These are phyloP conservation scores for Illadopsis cleaveri DNA, from an alignment of 2,113 vertebrate genomes.

Conservation along the genomic window DNA sequence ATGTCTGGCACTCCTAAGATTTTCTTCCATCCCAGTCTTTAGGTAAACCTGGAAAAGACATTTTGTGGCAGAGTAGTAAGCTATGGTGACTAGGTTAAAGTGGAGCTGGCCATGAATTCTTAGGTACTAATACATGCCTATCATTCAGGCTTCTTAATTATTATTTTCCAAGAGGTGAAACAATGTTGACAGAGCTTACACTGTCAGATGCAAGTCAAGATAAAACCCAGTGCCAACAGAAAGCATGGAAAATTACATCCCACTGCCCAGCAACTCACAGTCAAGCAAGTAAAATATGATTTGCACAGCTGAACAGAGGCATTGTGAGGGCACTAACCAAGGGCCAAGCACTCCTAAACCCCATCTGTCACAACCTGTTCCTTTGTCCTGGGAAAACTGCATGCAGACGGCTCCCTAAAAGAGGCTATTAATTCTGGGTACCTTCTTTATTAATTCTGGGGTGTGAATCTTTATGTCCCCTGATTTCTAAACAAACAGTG, in stretches of 20 bases:
- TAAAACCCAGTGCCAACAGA: not conserved
- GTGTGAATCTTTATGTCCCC: not conserved
- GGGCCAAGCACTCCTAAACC: conserved; percentile 2
- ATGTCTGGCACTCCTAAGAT: not conserved
- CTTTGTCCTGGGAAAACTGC: not conserved
- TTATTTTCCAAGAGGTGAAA: not conserved
- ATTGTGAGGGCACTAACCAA: conserved; percentile 9
- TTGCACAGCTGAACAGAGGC: conserved; percentile 50
- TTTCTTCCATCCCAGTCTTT: not conserved
- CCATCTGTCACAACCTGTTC: not conserved
- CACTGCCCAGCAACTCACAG: conserved; percentile 40
- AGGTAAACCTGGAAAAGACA: not conserved
- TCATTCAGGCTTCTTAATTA: not conserved
- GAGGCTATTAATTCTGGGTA: not conserved
- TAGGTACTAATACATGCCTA: not conserved
- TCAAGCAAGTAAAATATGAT: conserved; percentile 45
- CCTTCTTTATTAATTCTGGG: not conserved
- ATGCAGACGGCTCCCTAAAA: not conserved
- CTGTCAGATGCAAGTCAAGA: not conserved
- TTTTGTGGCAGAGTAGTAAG: not conserved
- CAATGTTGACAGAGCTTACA: not conserved
- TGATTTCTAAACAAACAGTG: not conserved
- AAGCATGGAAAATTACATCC: conserved; percentile 55
- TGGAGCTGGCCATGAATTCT: not conserved
- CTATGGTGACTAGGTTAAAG: not conserved